Percentiles rank a stretch among this genome's conserved stretches.
Conservation (phyloP, 2,797 vertebrate genomes). For the Clamator glandarius region DNA sequence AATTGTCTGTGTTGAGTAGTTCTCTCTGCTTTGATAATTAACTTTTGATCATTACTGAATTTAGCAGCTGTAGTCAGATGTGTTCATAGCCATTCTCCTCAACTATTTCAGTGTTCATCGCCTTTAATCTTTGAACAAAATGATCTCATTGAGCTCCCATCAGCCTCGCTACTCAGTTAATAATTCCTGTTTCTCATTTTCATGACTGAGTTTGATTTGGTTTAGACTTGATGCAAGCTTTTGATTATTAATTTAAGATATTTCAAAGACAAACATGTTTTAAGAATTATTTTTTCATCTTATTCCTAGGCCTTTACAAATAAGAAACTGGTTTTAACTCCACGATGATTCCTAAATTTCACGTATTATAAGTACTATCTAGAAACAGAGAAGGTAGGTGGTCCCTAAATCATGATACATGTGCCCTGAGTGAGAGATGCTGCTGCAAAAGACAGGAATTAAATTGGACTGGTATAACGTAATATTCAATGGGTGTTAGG, state of each 20-base stretch:
- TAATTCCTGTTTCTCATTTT: constrained; percentile 59
- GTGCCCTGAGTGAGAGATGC: not conserved
- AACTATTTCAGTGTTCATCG: constrained; percentile 68
- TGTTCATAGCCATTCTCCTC: constrained; percentile 63
- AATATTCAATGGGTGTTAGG: constrained; percentile 40
- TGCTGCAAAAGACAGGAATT: not conserved
- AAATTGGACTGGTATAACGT: constrained; percentile 38
- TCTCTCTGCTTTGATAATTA: constrained; percentile 78
- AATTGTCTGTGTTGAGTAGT: constrained; percentile 67
- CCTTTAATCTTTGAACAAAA: constrained; percentile 75
- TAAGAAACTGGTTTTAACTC: constrained; percentile 31
- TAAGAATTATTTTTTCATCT: constrained; percentile 58
- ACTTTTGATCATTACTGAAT: constrained; percentile 74
- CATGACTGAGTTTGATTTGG: constrained; percentile 52
- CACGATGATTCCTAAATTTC: not conserved
- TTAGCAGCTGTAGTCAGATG: constrained; percentile 73
- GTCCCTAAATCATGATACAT: not conserved
- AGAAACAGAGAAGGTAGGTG: constrained; percentile 18
- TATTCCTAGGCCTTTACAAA: constrained; percentile 31
- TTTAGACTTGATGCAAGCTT: constrained; percentile 55
- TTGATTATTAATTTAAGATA: constrained; percentile 66
- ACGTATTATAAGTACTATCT: not conserved
- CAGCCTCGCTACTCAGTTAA: constrained; percentile 50
- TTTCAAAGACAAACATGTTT: constrained; percentile 55
- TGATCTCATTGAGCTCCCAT: constrained; percentile 56